Conservation (phyloP, 2,888 invertebrate species). For the Drosophila demipolita region DNA sequence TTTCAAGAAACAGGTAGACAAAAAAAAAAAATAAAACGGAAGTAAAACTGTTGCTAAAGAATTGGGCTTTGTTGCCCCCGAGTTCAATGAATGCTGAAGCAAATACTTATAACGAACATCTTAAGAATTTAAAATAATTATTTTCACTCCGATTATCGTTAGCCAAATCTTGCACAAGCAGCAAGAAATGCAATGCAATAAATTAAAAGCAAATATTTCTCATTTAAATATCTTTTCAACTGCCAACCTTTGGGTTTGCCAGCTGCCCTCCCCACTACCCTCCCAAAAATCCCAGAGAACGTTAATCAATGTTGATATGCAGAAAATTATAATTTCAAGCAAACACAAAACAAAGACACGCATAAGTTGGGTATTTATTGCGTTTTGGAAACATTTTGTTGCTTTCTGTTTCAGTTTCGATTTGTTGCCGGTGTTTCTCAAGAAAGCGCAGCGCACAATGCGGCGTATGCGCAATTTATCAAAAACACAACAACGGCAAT, state of each 20-base stretch:
- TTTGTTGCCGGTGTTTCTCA: constrained; percentile 7
- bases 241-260: constrained; percentile 15
- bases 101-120: constrained; percentile 5
- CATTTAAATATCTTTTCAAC: constrained; percentile 66
- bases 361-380: constrained; percentile 64
- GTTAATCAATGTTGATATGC: constrained; percentile 71
- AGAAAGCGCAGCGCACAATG: constrained; percentile 40
- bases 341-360: constrained; percentile 23
- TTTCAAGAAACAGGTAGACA: constrained; percentile 42
- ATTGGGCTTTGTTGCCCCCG: constrained; percentile 11
- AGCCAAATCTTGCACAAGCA: neutral
- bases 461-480: constrained; percentile 75
- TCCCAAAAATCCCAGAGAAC: constrained; percentile 6
- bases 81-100: constrained; percentile 27
- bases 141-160: neutral
- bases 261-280: too few relatives aligned
- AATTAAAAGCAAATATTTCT: constrained; percentile 59
- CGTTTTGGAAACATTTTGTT: constrained; percentile 37
- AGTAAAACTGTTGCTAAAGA: constrained; percentile 3
- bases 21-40: neutral
- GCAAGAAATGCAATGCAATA: constrained; percentile 37
- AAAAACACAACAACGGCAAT: constrained; percentile 78
- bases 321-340: constrained; percentile 41
- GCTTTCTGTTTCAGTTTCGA: constrained; percentile 10
- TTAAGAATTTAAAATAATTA: constrained; percentile 5